phyloP scores from a whole-genome alignment of 2,113 vertebrate genomes.

The Regulus satrapa region DNA sequence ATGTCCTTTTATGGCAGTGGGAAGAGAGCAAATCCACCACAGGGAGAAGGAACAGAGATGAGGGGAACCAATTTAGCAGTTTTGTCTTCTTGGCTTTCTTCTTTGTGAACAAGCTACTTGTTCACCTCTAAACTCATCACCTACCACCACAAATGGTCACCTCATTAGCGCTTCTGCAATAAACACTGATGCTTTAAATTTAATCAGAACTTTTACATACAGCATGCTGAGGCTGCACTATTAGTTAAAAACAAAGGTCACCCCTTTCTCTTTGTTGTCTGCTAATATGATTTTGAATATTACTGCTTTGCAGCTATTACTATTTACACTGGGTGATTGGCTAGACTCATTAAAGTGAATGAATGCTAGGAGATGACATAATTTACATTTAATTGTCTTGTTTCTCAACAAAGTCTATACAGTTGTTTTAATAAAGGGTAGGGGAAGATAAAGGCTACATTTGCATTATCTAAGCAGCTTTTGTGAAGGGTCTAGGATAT shows the following conservation, averaged over 20 bases:
- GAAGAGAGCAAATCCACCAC: conserved; percentile 6
- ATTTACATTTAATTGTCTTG: conserved; percentile 74
- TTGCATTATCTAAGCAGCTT: conserved; percentile 60
- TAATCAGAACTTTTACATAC: conserved; percentile 66
- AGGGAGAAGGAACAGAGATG: background rate
- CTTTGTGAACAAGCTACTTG: background rate
- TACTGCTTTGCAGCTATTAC: conserved; percentile 33
- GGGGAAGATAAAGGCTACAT: conserved; percentile 65
- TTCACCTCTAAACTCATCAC: conserved; percentile 29
- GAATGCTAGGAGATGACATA: conserved; percentile 71
- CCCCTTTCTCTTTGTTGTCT: conserved; percentile 59
- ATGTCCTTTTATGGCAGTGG: background rate
- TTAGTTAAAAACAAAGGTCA: conserved; percentile 84
- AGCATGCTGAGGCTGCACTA: conserved; percentile 21
- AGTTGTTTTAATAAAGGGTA: conserved; percentile 73
- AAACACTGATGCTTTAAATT: conserved; percentile 73
- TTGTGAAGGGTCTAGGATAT: conserved; percentile 22
- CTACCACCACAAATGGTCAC: conserved; percentile 57
- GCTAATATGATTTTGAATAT: conserved; percentile 61
- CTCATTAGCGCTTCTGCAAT: conserved; percentile 68
- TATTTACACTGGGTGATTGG: conserved; percentile 48
- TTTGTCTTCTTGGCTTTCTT: background rate
- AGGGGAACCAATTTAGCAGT: background rate
- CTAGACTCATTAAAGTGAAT: conserved; percentile 60
- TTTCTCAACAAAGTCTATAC: conserved; percentile 72